phyloP scores from a whole-genome alignment of 2,797 vertebrate species.

The Aythya fuligula region DNA sequence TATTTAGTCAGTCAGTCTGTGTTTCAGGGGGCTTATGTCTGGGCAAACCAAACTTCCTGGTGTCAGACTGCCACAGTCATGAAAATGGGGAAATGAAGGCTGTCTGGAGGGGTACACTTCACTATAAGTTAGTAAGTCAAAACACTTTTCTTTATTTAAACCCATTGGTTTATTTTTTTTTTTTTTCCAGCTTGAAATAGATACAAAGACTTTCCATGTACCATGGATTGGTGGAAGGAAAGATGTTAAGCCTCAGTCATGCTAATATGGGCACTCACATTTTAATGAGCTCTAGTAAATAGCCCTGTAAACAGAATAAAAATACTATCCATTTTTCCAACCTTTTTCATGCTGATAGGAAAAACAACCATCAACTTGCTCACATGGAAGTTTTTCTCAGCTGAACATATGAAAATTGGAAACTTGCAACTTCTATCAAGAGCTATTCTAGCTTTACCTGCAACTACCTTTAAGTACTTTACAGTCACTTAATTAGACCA shows the following conservation, averaged over 20 bases:
- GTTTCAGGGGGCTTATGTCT: neutral
- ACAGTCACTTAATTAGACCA: neutral
- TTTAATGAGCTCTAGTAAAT: neutral
- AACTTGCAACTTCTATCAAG: neutral
- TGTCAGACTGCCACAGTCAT: neutral
- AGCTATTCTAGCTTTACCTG: neutral
- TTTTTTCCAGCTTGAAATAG: neutral
- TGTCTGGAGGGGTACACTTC: accelerated
- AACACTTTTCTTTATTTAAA: neutral
- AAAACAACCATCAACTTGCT: neutral
- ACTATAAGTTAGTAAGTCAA: neutral
- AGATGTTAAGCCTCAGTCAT: neutral
- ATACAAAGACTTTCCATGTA: neutral
- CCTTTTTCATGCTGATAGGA: neutral
- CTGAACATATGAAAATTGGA: neutral
- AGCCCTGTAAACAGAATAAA: neutral
- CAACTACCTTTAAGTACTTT: neutral
- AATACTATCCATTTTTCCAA: neutral
- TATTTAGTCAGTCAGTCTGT: neutral
- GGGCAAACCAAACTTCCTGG: neutral
- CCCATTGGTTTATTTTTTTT: accelerated
- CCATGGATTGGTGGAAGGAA: neutral
- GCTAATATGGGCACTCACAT: accelerated
- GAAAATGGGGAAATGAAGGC: neutral
- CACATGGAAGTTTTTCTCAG: neutral